These are phyloP conservation scores for Latrodectus elegans DNA, from an alignment of 2,888 invertebrate species.

Conservation along the genomic window DNA sequence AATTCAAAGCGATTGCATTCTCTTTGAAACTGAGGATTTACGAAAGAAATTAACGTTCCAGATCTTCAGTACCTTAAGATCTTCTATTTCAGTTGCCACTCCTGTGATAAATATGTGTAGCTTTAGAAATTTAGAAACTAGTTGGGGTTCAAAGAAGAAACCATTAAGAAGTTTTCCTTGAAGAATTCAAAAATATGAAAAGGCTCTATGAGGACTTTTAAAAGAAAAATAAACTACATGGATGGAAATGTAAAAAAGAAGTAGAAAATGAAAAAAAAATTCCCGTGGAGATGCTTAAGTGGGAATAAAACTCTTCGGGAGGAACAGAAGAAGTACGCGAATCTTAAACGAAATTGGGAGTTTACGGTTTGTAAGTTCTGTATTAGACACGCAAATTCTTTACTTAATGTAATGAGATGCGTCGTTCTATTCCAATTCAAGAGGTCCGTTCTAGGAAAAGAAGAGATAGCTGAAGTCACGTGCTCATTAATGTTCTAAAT, in stretches of 20 bases:
- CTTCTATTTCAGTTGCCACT: slow-evolving; percentile 30
- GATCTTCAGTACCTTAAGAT: slow-evolving; percentile 39
- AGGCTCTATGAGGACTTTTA: not conserved
- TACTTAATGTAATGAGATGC: slow-evolving; percentile 39
- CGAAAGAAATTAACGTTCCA: slow-evolving; percentile 46
- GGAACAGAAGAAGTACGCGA: not conserved
- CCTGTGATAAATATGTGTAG: slow-evolving; percentile 25
- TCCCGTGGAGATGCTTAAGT: slow-evolving; percentile 12
- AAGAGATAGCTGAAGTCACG: slow-evolving; percentile 6
- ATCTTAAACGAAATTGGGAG: slow-evolving; percentile 39
- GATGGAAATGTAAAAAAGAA: slow-evolving; percentile 28
- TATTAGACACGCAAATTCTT: slow-evolving; percentile 15
- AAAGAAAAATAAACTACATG: slow-evolving; percentile 37
- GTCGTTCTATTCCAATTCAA: slow-evolving; percentile 27
- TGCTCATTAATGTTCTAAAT: slow-evolving; percentile 38
- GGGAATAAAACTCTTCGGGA: not conserved
- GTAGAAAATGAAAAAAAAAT: slow-evolving; percentile 20
- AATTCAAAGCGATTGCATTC: slow-evolving; percentile 46
- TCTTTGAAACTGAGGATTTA: slow-evolving; percentile 40
- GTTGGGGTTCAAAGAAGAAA: slow-evolving; percentile 21
- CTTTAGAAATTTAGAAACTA: slow-evolving; percentile 46
- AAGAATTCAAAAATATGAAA: slow-evolving; percentile 24
- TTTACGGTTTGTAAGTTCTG: slow-evolving; percentile 39
- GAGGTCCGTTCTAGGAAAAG: slow-evolving; percentile 3
- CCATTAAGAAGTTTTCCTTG: slow-evolving; percentile 40